Evolutionary conservation across 64 coral and sea anemone genomes (phyloP).

Genomic region (Dendronephthya gigantea): DNA sequence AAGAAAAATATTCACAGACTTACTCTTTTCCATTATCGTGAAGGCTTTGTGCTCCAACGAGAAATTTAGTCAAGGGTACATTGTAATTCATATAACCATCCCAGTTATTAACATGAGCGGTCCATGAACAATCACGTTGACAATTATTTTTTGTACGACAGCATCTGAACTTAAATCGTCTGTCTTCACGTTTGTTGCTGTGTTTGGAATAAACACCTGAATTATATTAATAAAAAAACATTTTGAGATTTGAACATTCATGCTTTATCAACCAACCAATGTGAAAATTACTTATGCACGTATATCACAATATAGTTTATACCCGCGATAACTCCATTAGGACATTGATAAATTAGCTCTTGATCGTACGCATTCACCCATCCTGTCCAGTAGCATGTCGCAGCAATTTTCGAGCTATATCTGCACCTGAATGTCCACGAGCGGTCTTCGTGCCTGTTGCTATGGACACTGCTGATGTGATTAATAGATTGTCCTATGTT

Average conservation of each 20-base stretch:
- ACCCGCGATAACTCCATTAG: not conserved
- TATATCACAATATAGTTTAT: not conserved
- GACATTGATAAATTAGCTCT: not conserved
- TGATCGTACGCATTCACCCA: not conserved
- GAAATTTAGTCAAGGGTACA: not conserved
- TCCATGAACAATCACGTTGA: not conserved
- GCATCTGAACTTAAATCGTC: not conserved
- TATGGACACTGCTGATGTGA: not conserved
- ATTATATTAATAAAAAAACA: not conserved
- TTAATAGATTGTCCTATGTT: not conserved
- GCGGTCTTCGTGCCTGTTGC: not conserved
- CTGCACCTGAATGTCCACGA: not conserved
- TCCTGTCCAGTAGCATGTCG: not conserved
- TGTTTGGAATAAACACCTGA: not conserved
- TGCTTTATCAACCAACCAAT: no score
- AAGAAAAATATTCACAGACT: not conserved
- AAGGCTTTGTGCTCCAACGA: not conserved
- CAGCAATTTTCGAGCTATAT: not conserved
- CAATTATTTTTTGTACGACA: not conserved
- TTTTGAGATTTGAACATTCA: not conserved
- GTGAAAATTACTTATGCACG: not conserved
- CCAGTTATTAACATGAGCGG: not conserved
- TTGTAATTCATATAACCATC: not conserved
- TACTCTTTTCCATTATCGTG: not conserved
- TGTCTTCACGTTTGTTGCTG: not conserved